Evolutionary conservation across 2,113 vertebrate species (phyloP), one percentile per base, ranked within the genome.

Genomic region (Microtus montanus): DNA sequence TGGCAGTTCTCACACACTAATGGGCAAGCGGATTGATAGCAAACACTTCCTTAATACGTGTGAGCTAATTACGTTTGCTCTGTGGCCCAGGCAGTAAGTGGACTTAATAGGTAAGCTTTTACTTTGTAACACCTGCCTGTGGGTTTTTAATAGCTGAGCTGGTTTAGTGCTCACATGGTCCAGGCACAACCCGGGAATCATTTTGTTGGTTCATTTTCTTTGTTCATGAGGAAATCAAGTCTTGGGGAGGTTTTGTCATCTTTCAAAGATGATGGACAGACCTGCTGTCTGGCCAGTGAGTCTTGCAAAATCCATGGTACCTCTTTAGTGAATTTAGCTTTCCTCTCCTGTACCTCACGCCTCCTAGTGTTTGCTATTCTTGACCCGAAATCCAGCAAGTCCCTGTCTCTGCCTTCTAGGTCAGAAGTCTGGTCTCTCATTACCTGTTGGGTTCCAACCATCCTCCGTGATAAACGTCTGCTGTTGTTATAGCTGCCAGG

Each of bases 401-500:
- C 33, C 14, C 44, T n/a, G 47, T 22, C 22, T 15, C 28, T n/a
- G 0, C 44, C 9, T 0, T 14, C 61, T 75, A 44, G 41, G 28
- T 26, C 2, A 0, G 35, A 64, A 26, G 7, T 52, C 28, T 63
- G 64, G 44, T 30, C 63, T 47, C 49, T 22, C 4, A 20, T 1
- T 0, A 24, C 5, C 26, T 44, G 10, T 8, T 26, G 88, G 12
- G 12, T 73, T 74, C 77, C 12, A 64, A 8, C 19, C 47, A 0
- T 0, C 3, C 6, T 49, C 30, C 44, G 8, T 35, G 83, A 15
- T 2, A 5, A 41, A 33, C 9, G 0, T 52, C 28, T n/a, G 1
- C 17, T 38, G 1, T 1, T 2, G 6, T 87, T 30, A 78, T 30
- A 5, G 4, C 52, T 41, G 9, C 2, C 8, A 1, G 0, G 1